These are phyloP conservation scores for Meda fulgida DNA, from an alignment of 2,797 vertebrate genomes.

Conservation along the genomic window DNA sequence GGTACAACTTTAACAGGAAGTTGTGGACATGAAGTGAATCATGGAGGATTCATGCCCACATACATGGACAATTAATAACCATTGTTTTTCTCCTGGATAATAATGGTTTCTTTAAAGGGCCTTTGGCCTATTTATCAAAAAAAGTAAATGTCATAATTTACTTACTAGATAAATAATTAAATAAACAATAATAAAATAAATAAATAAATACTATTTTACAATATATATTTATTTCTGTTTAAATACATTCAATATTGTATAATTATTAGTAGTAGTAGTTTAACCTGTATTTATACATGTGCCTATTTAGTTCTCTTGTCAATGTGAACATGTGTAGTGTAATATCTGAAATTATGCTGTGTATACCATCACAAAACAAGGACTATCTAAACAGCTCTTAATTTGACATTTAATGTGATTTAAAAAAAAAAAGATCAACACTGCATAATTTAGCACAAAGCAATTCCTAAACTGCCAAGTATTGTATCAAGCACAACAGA, in stretches of 20 bases:
- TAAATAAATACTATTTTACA: too few species aligned
- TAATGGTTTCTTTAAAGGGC: not conserved
- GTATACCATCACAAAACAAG: not conserved
- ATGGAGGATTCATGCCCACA: not conserved
- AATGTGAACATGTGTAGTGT: not conserved
- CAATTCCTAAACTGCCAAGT: conserved; percentile 7
- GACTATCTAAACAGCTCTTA: not conserved
- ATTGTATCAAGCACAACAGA: not conserved
- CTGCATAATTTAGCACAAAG: conserved; percentile 43
- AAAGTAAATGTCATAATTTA: not conserved
- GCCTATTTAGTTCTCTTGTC: not conserved
- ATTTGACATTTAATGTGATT: conserved; percentile 47
- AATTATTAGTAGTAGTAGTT: not conserved
- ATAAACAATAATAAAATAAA: too few species aligned
- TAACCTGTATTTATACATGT: not conserved
- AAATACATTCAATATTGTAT: not conserved
- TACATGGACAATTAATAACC: not conserved
- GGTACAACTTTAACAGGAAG: conserved; percentile 24
- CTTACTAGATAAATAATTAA: too few species aligned
- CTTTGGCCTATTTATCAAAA: not conserved
- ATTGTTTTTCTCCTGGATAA: not conserved
- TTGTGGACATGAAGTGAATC: not conserved
- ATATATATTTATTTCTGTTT: too few species aligned
- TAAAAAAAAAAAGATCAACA: too few species aligned
- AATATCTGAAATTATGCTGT: not conserved